A percentile compares a stretch with the other conserved stretches of the same genome.
Evolutionary conservation across 1,140 invertebrate genomes (phyloP).

Genomic region (Rhagoletis pomonella): DNA sequence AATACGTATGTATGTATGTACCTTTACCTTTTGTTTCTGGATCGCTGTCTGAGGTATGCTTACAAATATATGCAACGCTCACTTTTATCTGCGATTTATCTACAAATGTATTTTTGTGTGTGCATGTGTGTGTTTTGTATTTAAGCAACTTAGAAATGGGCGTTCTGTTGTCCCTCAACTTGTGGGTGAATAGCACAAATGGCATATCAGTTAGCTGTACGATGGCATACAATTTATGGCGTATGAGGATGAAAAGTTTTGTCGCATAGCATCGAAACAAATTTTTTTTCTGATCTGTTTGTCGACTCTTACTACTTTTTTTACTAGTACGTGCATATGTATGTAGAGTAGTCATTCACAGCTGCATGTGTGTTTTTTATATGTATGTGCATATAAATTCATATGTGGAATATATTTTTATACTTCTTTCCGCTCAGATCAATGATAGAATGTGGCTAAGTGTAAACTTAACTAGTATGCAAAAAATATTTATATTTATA

Average conservation of each 20-base stretch:
- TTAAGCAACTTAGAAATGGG: conserved; percentile 6
- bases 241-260: conserved; percentile 49
- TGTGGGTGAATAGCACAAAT: conserved; percentile 27
- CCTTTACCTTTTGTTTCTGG: conserved; percentile 10
- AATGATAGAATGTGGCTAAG: not conserved
- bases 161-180: conserved; percentile 43
- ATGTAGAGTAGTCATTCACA: too few relatives aligned
- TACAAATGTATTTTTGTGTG: not conserved
- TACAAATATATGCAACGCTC: not conserved
- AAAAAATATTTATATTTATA: too few relatives aligned
- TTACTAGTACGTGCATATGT: not conserved
- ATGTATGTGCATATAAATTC: not conserved
- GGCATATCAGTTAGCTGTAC: conserved; percentile 50
- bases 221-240: conserved; percentile 47
- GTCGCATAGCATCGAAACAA: conserved; percentile 11
- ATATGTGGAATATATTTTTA: not conserved
- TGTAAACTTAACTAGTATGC: too few relatives aligned
- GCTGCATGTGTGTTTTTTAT: not conserved
- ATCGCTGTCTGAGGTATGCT: not conserved
- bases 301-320: not conserved
- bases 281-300: conserved; percentile 32
- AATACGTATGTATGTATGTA: not conserved
- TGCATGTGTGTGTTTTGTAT: not conserved
- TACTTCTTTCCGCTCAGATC: not conserved
- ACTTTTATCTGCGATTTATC: not conserved